Percentiles rank a stretch among this genome's conserved stretches.
These are phyloP conservation scores for Ondatra zibethicus DNA, from an alignment of 2,113 vertebrate species.

Conservation along the genomic window DNA sequence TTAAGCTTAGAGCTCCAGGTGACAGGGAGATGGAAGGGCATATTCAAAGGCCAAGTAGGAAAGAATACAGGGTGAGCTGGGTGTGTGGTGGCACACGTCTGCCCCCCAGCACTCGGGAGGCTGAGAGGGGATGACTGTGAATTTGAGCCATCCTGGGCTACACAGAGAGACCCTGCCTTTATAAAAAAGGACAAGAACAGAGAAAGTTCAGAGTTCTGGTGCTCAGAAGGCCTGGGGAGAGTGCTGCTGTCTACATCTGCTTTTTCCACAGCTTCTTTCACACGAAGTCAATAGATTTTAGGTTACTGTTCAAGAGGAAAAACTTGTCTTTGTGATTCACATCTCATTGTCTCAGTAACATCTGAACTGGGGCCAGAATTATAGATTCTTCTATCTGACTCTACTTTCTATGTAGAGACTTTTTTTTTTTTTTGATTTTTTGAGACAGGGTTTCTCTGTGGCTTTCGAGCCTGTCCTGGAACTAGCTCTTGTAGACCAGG, in stretches of 20 bases:
- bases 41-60: background rate
- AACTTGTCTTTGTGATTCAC: background rate
- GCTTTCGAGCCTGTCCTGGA: no score
- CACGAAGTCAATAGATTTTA: background rate
- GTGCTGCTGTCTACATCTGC: background rate
- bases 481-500: no score
- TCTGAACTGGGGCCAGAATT: background rate
- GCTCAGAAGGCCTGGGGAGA: background rate
- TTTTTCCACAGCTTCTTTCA: conserved; percentile 9
- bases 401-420: background rate
- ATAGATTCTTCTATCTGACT: background rate
- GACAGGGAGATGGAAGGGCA: background rate
- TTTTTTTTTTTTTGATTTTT: background rate
- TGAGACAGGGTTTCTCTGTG: no score
- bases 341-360: background rate
- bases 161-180: background rate
- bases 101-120: background rate
- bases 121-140: background rate
- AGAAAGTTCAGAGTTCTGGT: background rate
- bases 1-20: background rate
- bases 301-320: background rate
- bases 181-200: background rate
- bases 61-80: background rate
- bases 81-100: no score
- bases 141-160: background rate